Base-by-base conservation (phyloP, 2,113 vertebrate species). In the Rallus limicola region DNA sequence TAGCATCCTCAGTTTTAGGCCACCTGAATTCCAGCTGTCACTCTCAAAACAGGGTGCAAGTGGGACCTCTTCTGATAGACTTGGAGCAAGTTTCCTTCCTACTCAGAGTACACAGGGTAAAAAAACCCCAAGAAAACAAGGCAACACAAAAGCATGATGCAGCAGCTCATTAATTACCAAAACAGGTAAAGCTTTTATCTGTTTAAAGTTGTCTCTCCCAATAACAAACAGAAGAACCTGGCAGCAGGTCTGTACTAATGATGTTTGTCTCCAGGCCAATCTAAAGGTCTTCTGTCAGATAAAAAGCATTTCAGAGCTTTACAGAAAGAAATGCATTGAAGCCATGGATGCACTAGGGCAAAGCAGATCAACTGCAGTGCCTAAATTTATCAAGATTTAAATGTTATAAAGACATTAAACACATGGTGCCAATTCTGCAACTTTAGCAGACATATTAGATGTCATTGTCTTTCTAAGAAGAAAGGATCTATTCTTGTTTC, bases 391-490 rank as follows among this genome's bases (percentile, higher is more conserved):
- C 29, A 59, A 68, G 90, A 63, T 70, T 69, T 88, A 88, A 77
- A 62, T 13, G 42, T 6, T 86, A 63, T 89, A 82, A 82, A 40
- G 82, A 83, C 86, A 86, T 4, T 52, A 84, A 87, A 79, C 59
- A 34, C 82, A 48, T 59, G 2, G 63, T 86, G 93, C 94, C 95
- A 86, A 71, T 94, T 96, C 96, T 86, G 76, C 75, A 89, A 50
- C 77, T 55, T 71, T 6, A 76, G 92, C 56, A 58, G 80, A 70
- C 31, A 25, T 11, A 36, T 36, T 36, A 82, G 90, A 93, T 96
- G 82, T 91, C 96, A 97, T 95, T 97, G 93, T 91, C 92, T 96
- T 97, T 97, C 96, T 94, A 97, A 97, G 96, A 95, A 95, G 89
- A 97, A 94, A 83, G 67, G 89, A 96, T 97, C 94, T 92, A 44